phyloP scores from a whole-genome alignment of 35 echinoderm and acorn worm genomes.

The Lytechinus variegatus region DNA sequence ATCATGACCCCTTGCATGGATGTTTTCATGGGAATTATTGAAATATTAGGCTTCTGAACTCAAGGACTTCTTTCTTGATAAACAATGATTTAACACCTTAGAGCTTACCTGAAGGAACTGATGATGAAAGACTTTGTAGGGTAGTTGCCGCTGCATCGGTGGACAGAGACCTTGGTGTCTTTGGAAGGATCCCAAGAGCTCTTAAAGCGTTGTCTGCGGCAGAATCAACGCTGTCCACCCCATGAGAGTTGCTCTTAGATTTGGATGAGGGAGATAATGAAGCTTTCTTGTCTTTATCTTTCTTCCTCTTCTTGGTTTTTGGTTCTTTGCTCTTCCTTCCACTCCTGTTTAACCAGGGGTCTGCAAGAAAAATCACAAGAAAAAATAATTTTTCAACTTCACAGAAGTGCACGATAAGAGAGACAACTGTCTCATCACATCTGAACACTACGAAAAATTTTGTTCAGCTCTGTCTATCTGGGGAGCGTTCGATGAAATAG shows the following conservation, averaged over 20 bases:
- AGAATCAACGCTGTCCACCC: conserved; percentile 55
- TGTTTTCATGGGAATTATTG: too few relatives aligned
- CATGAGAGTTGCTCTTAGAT: neutral
- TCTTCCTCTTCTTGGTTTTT: conserved; percentile 62
- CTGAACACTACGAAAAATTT: too few relatives aligned
- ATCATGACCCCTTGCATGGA: too few relatives aligned
- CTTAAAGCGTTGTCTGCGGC: conserved; percentile 72
- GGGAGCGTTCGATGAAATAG: too few relatives aligned
- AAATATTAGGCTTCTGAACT: too few relatives aligned
- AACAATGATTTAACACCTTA: too few relatives aligned
- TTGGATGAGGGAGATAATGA: neutral
- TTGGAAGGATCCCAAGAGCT: conserved; percentile 67
- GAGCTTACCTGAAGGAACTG: conserved; percentile 61
- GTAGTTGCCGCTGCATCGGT: neutral
- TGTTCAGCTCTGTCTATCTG: too few relatives aligned
- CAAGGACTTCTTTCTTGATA: too few relatives aligned
- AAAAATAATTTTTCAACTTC: too few relatives aligned
- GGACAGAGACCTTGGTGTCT: conserved; percentile 40
- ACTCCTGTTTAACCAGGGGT: conserved; percentile 84
- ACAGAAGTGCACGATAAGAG: too few relatives aligned
- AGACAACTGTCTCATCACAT: too few relatives aligned
- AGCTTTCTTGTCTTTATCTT: conserved; percentile 62
- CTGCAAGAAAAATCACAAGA: conserved; percentile 24
- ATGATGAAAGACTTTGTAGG: conserved; percentile 59
- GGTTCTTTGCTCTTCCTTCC: conserved; percentile 61